These are phyloP conservation scores for Ptilonorhynchus violaceus DNA, from an alignment of 2,113 vertebrate genomes.

Conservation along the genomic window DNA sequence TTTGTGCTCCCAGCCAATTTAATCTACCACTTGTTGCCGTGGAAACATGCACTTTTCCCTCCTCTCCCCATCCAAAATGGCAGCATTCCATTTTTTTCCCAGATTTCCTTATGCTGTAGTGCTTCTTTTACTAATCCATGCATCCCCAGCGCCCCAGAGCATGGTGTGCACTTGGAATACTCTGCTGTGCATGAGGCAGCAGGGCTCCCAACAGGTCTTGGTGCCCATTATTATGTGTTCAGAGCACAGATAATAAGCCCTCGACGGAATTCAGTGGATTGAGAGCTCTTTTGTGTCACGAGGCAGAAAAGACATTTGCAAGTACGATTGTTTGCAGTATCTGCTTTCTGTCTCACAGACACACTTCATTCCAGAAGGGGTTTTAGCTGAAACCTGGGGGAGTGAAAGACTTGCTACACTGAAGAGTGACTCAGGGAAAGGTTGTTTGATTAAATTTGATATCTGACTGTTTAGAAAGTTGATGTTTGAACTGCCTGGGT, in stretches of 20 bases:
- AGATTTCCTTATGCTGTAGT: background rate
- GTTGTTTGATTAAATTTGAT: background rate
- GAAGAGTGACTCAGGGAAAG: background rate
- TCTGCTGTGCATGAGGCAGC: background rate
- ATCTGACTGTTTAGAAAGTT: background rate
- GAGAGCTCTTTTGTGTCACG: constrained; percentile 51
- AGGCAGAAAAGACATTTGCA: constrained; percentile 38
- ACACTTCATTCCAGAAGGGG: background rate
- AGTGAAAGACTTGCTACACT: background rate
- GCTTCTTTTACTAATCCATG: background rate
- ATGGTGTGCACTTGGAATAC: background rate
- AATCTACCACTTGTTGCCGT: constrained; percentile 50
- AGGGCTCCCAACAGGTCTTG: background rate
- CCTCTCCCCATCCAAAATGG: background rate
- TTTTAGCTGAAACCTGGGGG: background rate
- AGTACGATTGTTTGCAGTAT: constrained; percentile 17
- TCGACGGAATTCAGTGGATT: background rate
- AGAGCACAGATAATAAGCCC: constrained; percentile 35
- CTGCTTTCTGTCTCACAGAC: background rate
- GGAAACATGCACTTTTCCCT: background rate
- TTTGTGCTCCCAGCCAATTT: background rate
- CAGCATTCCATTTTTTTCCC: background rate
- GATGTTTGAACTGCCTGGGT: background rate
- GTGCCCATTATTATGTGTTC: background rate
- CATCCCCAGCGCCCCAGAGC: background rate